A percentile compares a stretch with the other conserved stretches of the same genome.
These are phyloP conservation scores for Dryoscopus gambensis DNA, from an alignment of 2,113 vertebrate genomes.

Conservation along the genomic window DNA sequence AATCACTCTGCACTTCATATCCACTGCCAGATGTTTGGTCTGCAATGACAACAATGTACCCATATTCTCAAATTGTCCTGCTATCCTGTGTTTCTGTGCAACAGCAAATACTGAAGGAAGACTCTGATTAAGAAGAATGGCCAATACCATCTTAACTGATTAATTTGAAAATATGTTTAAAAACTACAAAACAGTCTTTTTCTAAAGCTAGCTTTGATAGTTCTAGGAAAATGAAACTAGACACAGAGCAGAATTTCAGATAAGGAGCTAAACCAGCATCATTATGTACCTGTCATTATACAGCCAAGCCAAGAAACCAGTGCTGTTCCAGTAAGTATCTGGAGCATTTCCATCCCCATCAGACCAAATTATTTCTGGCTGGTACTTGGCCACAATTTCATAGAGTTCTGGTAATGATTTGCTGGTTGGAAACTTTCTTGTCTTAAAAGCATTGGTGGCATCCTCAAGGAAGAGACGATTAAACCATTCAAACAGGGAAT, in stretches of 20 bases:
- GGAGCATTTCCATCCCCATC: slow-evolving; percentile 90
- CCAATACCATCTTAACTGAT: neutral
- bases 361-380: slow-evolving; percentile 91
- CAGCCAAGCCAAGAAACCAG: slow-evolving; percentile 93
- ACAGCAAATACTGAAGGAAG: neutral
- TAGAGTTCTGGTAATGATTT: slow-evolving; percentile 91
- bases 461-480: slow-evolving; percentile 86
- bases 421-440: slow-evolving; percentile 76
- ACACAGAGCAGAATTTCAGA: neutral
- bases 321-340: slow-evolving; percentile 93
- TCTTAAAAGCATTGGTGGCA: slow-evolving; percentile 72
- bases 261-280: neutral
- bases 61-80: neutral
- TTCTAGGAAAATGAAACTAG: neutral
- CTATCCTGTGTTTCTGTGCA: neutral
- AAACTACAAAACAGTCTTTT: neutral
- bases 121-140: neutral
- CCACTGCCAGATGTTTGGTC: neutral
- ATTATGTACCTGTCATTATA: slow-evolving; percentile 90
- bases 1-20: neutral
- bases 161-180: neutral
- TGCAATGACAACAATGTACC: accelerated
- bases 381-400: slow-evolving; percentile 83
- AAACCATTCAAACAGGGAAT: slow-evolving; percentile 97
- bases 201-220: neutral